A percentile compares a stretch with the other conserved stretches of the same genome.
These are phyloP conservation scores for Procavia capensis DNA, from an alignment of 2,113 vertebrate species.

Conservation along the genomic window DNA sequence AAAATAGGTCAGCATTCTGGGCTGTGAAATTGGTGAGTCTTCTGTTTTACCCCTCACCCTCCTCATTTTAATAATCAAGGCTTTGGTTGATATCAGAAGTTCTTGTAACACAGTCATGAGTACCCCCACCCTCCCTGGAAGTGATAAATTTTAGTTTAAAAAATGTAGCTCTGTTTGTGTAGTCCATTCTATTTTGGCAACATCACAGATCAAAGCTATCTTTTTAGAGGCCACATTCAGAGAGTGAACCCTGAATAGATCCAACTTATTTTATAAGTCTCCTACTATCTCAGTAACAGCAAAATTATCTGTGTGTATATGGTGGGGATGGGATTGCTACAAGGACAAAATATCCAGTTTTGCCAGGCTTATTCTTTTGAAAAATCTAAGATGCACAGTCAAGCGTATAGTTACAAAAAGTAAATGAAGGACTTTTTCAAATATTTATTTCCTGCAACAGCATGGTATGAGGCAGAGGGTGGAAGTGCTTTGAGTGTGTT, in stretches of 20 bases:
- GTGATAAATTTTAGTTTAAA: slow-evolving; percentile 15
- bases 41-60: background rate
- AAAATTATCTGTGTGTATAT: background rate
- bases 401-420: background rate
- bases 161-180: background rate
- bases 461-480: background rate
- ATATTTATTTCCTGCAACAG: background rate
- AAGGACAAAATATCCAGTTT: background rate
- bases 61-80: background rate
- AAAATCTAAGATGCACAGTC: background rate
- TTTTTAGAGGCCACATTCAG: background rate
- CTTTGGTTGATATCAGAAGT: background rate
- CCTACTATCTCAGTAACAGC: background rate
- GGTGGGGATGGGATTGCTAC: background rate
- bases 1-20: background rate
- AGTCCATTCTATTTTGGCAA: background rate
- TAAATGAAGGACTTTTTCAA: background rate
- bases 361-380: background rate
- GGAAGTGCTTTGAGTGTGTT: background rate
- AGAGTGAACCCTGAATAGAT: background rate
- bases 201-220: background rate
- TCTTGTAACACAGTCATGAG: background rate
- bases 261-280: background rate
- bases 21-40: background rate
- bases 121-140: background rate